Conservation (phyloP, 2,797 vertebrate genomes). For the Champsocephalus gunnari region DNA sequence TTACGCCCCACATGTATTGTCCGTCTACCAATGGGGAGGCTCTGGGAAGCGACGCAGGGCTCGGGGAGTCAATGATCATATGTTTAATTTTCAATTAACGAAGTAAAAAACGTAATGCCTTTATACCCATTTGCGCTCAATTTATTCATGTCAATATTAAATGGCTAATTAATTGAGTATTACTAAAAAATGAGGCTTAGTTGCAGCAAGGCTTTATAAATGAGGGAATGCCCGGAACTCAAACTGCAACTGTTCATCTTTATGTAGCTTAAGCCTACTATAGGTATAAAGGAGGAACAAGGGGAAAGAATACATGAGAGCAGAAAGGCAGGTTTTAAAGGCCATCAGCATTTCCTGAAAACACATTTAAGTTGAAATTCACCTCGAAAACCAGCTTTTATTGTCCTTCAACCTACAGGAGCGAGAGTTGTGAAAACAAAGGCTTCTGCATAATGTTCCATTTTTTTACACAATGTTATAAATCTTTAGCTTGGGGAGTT, state of each 20-base stretch:
- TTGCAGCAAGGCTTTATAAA: conserved; percentile 66
- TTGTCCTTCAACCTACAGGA: conserved; percentile 14
- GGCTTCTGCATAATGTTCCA: conserved; percentile 25
- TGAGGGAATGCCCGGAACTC: conserved; percentile 44
- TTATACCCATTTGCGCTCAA: conserved; percentile 77
- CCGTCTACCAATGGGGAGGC: conserved; percentile 68
- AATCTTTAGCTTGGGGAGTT: conserved; percentile 65
- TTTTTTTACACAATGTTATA: conserved; percentile 48
- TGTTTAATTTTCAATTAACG: conserved; percentile 85
- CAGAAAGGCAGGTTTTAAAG: not conserved
- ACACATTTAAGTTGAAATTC: not conserved
- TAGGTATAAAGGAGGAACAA: not conserved
- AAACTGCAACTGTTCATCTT: conserved; percentile 35
- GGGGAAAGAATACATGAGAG: not conserved
- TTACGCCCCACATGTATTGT: conserved; percentile 62
- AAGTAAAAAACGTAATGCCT: conserved; percentile 71
- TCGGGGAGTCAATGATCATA: conserved; percentile 64
- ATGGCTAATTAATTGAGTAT: conserved; percentile 76
- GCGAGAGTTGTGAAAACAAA: conserved; percentile 38
- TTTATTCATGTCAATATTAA: conserved; percentile 80
- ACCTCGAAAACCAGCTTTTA: not conserved
- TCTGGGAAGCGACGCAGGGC: conserved; percentile 37
- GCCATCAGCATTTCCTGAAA: not conserved
- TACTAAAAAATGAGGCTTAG: conserved; percentile 76
- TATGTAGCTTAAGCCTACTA: not conserved